Base-by-base conservation (phyloP, 2,113 vertebrate species). In the Aleadryas rufinucha region DNA sequence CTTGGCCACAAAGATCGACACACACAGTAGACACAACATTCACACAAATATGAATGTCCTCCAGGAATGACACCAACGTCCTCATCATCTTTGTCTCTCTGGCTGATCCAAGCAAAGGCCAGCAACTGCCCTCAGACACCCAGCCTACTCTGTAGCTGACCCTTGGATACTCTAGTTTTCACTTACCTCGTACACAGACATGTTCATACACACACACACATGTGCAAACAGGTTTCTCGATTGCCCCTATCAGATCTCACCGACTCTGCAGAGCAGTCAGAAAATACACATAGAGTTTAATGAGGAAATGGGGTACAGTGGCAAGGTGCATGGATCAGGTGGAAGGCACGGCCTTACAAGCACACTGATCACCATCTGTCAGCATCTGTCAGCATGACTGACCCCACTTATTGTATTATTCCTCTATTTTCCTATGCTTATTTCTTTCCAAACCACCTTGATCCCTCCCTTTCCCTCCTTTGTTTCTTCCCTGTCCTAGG, bases 301-400 rank as follows among this genome's bases (percentile, higher is more conserved):
- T 50, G 19, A 81, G 39, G 31, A 63, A 42, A 64, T 2, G 11
- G 13, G 15, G 28, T 35, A 39, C 21, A 66, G 20, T 27, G 22
- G 30, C 16, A 35, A 6, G 45, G 22, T 23, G 27, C 0, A 3
- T 8, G 3, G 14, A 44, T 30, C 23, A 42, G 16, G 5, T 45
- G 6, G 20, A 52, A 30, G 8, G 4, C 10, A 57, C 1, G 1
- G 14, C 8, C 19, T 63, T 31, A 30, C 3, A 53, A 59, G 8
- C 0, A 0, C 31, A 15, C 1, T 28, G 45, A 39, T 27, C 22
- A 65, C 7, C 7, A 42, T 35, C 44, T 45, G 1, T 28, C 50
- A 76, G 23, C 18, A 35, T 27, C 42, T 44, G 24, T 11, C 53
- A 52, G 21, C 26, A 37, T 22, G 45, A 35, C 16, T 44, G 50